Base-by-base conservation (phyloP, 1,140 invertebrate species). In the Pseudomyrmex concolor region DNA sequence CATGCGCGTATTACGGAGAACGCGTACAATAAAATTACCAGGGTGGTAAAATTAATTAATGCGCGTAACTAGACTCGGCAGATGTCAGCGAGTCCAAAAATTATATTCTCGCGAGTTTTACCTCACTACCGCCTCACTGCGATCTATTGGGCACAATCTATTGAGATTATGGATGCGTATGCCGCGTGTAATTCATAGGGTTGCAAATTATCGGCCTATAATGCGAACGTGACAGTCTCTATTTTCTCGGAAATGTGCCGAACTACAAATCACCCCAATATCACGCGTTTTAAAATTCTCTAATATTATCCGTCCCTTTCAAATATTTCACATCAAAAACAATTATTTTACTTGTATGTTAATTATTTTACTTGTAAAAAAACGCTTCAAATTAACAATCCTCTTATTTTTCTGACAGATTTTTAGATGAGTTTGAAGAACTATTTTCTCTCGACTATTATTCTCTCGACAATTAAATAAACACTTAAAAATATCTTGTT, bases 91-190 rank as follows among this genome's bases (percentile, higher is more conserved):
- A 64, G 22, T 34, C 34, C 63, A 80, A 78, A 88, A 89, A 89
- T 89, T 88, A 88, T 88, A 89, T 80, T 86, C 78, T 70, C 70
- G 74, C 55, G 64, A 89, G 86, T 89, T 89, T 88, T 89, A 85
- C 80, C 25, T 45, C 50, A 59, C 17, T 22, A 48, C 4, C 2
- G 9, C 34, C 73, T n/a, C 55, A 34, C 77, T 70, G 67, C 48
- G 83, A 89, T 88, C 84, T 82, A 85, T 73, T 59, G 76, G 4
- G 55, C 48, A 55, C 43, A 17, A 67, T 57, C 85, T 80, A 63
- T 34, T 34, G 34, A 34, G 34, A 34, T 34, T 34, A 34, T 34
- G 4, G 34, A 34, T 34, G 34, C 0, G 34, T 34, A 7, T 34
- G 34, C 34, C 34, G 34, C 72, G 63, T 59, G 83, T 88, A 77